Base-by-base conservation (phyloP, 2,113 vertebrate genomes). In the Cochlearius cochlearius region DNA sequence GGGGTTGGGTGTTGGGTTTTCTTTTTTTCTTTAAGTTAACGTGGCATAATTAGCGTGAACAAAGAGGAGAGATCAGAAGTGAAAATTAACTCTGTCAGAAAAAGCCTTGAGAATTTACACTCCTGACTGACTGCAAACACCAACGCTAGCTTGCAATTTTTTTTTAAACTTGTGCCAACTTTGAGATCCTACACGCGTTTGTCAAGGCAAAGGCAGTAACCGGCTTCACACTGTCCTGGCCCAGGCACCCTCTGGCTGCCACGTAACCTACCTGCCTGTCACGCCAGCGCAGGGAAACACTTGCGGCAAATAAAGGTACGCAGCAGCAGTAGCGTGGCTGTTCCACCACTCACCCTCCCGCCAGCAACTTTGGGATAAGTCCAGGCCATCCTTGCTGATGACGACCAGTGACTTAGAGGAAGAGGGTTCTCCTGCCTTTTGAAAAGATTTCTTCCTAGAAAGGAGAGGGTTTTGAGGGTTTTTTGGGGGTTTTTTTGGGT, bases 301-400 rank as follows among this genome's bases (percentile, higher is more conserved):
- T 4, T 2, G 9, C 39, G 34, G 7, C 34, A 3, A 47, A 3
- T 17, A 5, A 11, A 60, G 20, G 23, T 2, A 39, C 64, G 2
- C 16, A 10, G 58, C 59, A 47, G 53, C 47, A 32, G 41, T 0
- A 8, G 18, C 3, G 3, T 1, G 18, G 30, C 55, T 20, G 7
- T 6, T 5, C 9, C 50, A 21, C 27, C 47, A 1, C 53, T 47
- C 13, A 0, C 36, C 66, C 66, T 50, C 43, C 5, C 39, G 39
- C 34, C 0, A 0, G 2, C 55, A 0, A 0, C 43, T 19, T 4
- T 6, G 18, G 15, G 29, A 0, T 10, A 21, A 63, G 7, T 7
- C 25, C 26, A 29, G 53, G 52, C 11, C 34, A 10, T 2, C 26
- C n/a, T 20, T 38, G 6, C 43, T 52, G 22, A 16, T 2, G 10